phyloP scores from a whole-genome alignment of 2,888 invertebrate genomes.

The Polietes domitor region DNA sequence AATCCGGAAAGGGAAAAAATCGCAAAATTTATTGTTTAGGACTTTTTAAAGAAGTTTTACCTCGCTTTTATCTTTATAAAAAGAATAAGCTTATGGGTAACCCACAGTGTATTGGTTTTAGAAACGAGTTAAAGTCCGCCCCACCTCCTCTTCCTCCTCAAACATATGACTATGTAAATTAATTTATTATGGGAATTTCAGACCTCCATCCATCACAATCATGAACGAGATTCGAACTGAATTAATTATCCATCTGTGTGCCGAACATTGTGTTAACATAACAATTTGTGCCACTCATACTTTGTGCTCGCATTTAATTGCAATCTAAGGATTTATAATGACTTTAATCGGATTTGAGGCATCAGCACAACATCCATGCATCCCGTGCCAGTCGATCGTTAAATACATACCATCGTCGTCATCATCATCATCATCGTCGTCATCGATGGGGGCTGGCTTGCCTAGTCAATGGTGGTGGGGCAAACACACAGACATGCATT shows the following conservation, averaged over 20 bases:
- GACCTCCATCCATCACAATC: neutral
- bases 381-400: neutral
- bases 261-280: neutral
- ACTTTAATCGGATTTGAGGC: slow-evolving; percentile 4
- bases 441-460: neutral
- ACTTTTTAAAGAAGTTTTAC: no score
- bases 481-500: slow-evolving; percentile 1
- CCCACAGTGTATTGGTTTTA: no score
- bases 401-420: neutral
- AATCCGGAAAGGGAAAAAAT: no score
- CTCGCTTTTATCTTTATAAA: no score
- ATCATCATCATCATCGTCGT: no score
- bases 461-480: neutral
- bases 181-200: neutral
- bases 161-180: no score
- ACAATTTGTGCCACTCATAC: neutral
- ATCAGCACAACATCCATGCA: neutral
- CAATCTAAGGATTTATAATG: slow-evolving; percentile 32
- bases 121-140: no score
- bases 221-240: neutral
- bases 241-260: neutral
- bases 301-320: slow-evolving; percentile 20
- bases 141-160: no score
- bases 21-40: no score
- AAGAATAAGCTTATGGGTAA: no score